Conservation (phyloP, 2,113 vertebrate species). For the Cheilinus undulatus region DNA sequence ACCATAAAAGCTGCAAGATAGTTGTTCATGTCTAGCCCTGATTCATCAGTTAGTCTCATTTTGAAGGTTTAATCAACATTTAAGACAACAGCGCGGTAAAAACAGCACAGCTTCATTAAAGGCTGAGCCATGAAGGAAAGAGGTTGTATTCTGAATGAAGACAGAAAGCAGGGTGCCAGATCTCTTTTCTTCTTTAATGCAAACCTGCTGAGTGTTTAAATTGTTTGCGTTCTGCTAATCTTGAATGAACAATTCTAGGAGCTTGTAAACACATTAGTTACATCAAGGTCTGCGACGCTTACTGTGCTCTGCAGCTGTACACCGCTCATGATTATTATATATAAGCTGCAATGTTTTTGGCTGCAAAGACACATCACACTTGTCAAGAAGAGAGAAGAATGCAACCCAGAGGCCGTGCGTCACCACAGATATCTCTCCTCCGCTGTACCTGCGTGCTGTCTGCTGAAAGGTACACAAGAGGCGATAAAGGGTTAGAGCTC, state of each 20-base stretch:
- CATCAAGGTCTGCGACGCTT: constrained; percentile 38
- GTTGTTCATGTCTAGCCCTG: constrained; percentile 9
- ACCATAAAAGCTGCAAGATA: constrained; percentile 33
- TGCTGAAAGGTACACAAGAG: constrained; percentile 18
- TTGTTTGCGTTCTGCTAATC: constrained; percentile 22
- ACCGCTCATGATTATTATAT: constrained; percentile 61
- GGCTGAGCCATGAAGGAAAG: constrained; percentile 14
- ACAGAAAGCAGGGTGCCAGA: constrained; percentile 24
- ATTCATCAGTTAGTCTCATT: constrained; percentile 1
- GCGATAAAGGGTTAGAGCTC: constrained; percentile 19
- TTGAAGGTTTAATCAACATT: constrained; percentile 11
- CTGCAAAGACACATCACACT: constrained; percentile 32
- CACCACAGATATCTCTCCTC: constrained; percentile 39
- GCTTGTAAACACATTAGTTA: constrained; percentile 70
- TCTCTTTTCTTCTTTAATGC: constrained; percentile 38
- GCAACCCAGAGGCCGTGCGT: constrained; percentile 55
- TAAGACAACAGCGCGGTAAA: not conserved
- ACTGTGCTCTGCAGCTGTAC: constrained; percentile 55
- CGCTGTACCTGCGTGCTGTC: constrained; percentile 38
- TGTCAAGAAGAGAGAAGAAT: constrained; percentile 46
- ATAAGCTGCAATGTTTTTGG: constrained; percentile 52
- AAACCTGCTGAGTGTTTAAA: constrained; percentile 54
- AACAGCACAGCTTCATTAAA: constrained; percentile 1
- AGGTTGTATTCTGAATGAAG: constrained; percentile 17
- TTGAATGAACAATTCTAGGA: constrained; percentile 47